Evolutionary conservation across 2,797 vertebrate genomes (phyloP), one percentile per base, ranked within the genome.

Genomic region (Spizella passerina): DNA sequence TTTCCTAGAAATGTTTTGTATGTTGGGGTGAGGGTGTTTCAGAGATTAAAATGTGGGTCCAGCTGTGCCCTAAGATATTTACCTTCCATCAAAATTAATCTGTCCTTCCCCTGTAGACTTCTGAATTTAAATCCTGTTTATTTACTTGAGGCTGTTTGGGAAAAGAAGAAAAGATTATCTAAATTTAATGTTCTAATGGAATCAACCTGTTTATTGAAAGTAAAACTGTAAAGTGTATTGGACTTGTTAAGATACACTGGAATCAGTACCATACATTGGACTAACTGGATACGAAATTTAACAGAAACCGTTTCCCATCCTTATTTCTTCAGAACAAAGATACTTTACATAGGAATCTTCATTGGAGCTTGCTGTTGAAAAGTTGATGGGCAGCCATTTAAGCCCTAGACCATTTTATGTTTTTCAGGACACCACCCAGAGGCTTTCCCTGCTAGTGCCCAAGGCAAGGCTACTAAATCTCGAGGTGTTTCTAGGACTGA

Each of bases 51-150:
- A 32, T 60, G 27, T 50, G 70, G 34, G 86, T 70, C 76, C 63
- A 77, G 12, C 60, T 93, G 47, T 90, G 53, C 68, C 59, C 65
- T 59, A 36, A 61, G 73, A 73, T 88, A 81, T 55, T 86, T 92
- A 64, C 59, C 29, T 90, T 81, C 56, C 36, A 46, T 71, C 24
- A 85, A 10, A 91, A 63, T 88, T 80, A 66, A 91, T 93, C 81
- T 92, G 27, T 34, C 18, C 27, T 78, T 90, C 61, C 17, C 22
- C 5, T 72, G 55, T 61, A 82, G 50, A 86, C 34, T 91, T 82
- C n/a, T 72, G 69, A 77, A 84, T 87, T 89, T 89, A 93, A 89
- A 77, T 86, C 56, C 49, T 88, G 30, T 93, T 88, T 91, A 50
- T 85, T 87, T 90, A 87, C 81, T 94, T 72, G 68, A 75, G 64